phyloP scores from a whole-genome alignment of 2,797 vertebrate species.

The Triplophysa bombifrons region DNA sequence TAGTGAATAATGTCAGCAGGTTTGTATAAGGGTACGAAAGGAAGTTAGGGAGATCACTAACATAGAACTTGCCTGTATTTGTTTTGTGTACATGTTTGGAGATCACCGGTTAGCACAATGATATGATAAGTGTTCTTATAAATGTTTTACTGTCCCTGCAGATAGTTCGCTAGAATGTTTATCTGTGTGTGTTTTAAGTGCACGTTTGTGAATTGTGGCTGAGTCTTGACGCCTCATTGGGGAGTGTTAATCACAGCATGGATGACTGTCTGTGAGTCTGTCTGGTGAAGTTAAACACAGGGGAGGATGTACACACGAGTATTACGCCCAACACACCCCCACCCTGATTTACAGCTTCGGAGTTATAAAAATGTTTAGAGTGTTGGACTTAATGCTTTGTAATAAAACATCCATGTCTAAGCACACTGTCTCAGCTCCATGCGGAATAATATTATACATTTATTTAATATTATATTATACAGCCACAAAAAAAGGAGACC shows the following conservation, averaged over 20 bases:
- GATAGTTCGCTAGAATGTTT: conserved; percentile 29
- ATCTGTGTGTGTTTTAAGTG: conserved; percentile 16
- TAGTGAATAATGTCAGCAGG: not conserved
- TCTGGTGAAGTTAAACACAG: conserved; percentile 61
- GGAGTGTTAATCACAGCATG: conserved; percentile 76
- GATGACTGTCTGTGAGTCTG: conserved; percentile 60
- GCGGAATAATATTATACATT: not conserved
- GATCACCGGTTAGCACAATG: conserved; percentile 17
- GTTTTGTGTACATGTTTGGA: conserved; percentile 29
- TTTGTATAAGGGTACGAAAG: not conserved
- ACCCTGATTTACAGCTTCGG: conserved; percentile 39
- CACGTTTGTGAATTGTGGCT: conserved; percentile 31
- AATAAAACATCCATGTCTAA: conserved; percentile 41
- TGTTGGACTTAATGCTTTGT: conserved; percentile 24
- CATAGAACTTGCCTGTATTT: not conserved
- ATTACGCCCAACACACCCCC: conserved; percentile 1
- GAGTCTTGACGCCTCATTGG: conserved; percentile 62
- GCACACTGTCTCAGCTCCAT: conserved; percentile 32
- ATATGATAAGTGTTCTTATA: conserved; percentile 18
- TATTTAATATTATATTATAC: too few species aligned
- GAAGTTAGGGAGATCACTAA: not conserved
- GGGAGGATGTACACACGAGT: conserved; percentile 34
- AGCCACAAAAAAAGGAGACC: too few species aligned
- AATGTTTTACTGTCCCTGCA: conserved; percentile 2
- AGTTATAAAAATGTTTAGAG: conserved; percentile 42